Conservation (phyloP, 2,797 vertebrate species). For the Neosalanx taihuensis region DNA sequence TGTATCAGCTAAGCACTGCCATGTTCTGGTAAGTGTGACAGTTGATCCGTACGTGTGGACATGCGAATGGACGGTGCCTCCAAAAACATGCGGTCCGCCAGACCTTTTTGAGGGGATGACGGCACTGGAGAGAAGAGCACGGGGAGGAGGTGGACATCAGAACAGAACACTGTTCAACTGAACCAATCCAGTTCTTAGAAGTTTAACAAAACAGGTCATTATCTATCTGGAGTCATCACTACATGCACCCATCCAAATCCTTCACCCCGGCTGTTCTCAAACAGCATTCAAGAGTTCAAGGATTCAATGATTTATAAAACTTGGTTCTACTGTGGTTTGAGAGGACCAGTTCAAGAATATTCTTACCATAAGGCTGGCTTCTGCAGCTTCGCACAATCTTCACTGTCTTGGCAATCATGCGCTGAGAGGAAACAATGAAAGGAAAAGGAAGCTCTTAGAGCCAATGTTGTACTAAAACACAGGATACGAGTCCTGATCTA, state of each 20-base stretch:
- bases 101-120: conserved; percentile 83
- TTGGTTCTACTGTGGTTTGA: not conserved
- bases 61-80: conserved; percentile 75
- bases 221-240: not conserved
- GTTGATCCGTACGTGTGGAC: conserved; percentile 79
- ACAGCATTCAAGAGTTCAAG: not conserved
- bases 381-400: conserved; percentile 83
- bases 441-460: not conserved
- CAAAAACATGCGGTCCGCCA: conserved; percentile 83
- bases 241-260: not conserved
- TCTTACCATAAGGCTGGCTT: conserved; percentile 80
- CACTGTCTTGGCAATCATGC: conserved; percentile 88
- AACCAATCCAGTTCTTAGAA: not conserved
- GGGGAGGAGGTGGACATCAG: not conserved
- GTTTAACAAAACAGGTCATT: not conserved
- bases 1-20: not conserved
- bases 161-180: not conserved
- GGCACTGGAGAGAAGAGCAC: conserved; percentile 70
- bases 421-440: conserved; percentile 60
- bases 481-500: not conserved
- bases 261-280: not conserved
- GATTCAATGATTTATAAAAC: not conserved
- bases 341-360: not conserved
- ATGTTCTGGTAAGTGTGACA: too few species aligned
- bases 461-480: not conserved